phyloP scores from a whole-genome alignment of 1,140 invertebrate species.

The Eufriesea mexicana region DNA sequence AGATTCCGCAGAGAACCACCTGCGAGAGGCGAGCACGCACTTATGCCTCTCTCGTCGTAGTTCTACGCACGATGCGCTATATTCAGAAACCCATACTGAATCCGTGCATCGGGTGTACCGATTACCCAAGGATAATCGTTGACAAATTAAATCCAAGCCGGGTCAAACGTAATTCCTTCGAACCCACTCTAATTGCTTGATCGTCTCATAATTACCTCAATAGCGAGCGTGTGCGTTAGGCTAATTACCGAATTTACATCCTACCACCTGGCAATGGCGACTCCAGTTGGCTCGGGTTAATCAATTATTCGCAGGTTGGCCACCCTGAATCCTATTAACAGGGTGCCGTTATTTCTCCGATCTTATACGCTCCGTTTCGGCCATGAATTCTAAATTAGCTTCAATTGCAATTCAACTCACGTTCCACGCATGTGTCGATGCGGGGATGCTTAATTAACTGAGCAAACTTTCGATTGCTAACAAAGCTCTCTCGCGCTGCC shows the following conservation, averaged over 20 bases:
- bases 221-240: neutral
- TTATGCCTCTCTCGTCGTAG: neutral
- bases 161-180: neutral
- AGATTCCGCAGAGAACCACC: slow-evolving; percentile 15
- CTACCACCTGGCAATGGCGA: neutral
- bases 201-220: neutral
- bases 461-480: neutral
- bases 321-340: neutral
- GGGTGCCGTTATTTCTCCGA: neutral
- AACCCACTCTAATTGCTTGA: neutral
- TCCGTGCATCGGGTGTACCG: neutral
- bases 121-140: neutral
- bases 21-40: neutral
- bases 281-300: neutral
- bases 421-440: neutral
- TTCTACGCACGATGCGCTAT: neutral
- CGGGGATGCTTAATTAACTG: neutral
- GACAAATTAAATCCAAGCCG: too few species aligned
- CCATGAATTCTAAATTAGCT: slow-evolving; percentile 6
- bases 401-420: neutral
- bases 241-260: neutral
- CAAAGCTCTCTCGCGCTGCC: too few species aligned
- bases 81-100: too few species aligned
- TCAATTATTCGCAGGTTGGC: neutral
- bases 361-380: neutral